A percentile compares a stretch with the other conserved stretches of the same genome.
These are phyloP conservation scores for Antechinus stuartii DNA, from an alignment of 2,113 vertebrate genomes.

Conservation along the genomic window DNA sequence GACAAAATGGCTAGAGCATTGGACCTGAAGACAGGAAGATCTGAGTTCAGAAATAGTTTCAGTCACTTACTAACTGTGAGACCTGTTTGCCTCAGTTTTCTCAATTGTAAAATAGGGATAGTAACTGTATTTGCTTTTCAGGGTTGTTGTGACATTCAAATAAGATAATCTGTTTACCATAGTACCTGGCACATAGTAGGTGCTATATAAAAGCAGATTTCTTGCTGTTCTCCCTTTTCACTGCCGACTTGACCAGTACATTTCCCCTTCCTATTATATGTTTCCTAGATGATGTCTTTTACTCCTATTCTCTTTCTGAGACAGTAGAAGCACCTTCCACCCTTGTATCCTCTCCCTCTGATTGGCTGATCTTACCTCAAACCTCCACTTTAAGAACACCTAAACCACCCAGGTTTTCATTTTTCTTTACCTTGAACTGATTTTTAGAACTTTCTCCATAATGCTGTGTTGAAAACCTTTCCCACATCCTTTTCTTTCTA, in stretches of 20 bases:
- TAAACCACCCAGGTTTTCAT: not conserved
- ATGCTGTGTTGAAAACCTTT: not conserved
- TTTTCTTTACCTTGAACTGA: not conserved
- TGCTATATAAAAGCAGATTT: not conserved
- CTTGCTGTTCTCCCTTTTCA: not conserved
- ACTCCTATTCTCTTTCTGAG: not conserved
- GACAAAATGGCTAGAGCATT: not conserved
- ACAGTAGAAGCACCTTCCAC: not conserved
- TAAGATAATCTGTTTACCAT: not conserved
- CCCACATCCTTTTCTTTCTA: not conserved
- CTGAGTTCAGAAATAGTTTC: not conserved
- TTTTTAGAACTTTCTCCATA: not conserved
- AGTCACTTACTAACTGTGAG: not conserved
- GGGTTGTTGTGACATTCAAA: not conserved
- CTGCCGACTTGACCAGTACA: not conserved
- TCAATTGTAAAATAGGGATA: not conserved
- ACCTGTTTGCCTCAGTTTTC: not conserved
- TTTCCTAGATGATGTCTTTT: not conserved
- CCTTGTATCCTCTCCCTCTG: not conserved
- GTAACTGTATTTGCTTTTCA: not conserved
- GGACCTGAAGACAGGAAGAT: not conserved
- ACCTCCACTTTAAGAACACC: not conserved
- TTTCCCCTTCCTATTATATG: not conserved
- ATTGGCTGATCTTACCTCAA: not conserved
- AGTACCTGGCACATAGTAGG: not conserved